These are phyloP conservation scores for Chaunax sp. DNA, from an alignment of 2,797 vertebrate genomes.

Conservation along the genomic window DNA sequence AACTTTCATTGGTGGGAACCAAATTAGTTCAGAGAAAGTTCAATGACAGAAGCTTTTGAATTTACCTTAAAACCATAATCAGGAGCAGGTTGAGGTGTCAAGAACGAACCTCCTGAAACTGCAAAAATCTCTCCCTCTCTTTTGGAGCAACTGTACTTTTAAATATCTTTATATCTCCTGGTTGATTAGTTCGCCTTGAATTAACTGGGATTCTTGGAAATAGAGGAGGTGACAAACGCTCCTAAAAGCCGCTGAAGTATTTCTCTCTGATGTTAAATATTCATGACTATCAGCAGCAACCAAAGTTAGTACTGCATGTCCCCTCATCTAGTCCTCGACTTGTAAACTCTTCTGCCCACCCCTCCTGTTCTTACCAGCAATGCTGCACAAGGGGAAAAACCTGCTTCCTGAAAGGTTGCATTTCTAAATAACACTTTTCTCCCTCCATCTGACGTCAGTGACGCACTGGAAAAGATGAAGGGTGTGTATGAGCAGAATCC, in stretches of 20 bases:
- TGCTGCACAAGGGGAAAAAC: conserved; percentile 6
- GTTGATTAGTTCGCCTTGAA: background rate
- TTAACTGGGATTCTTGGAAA: background rate
- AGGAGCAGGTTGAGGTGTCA: background rate
- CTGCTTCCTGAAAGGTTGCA: conserved; percentile 31
- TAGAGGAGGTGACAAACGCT: background rate
- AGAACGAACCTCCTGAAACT: background rate
- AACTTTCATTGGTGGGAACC: background rate
- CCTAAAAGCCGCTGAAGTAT: background rate
- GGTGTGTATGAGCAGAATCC: conserved; percentile 94
- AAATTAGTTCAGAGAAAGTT: background rate
- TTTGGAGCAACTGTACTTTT: background rate
- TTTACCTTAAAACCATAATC: background rate
- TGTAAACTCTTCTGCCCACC: background rate
- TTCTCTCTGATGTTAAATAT: background rate
- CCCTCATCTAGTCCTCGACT: background rate
- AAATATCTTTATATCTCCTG: background rate
- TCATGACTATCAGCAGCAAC: background rate
- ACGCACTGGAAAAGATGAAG: conserved; percentile 97
- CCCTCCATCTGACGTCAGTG: conserved; percentile 76
- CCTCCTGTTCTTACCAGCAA: conserved; percentile 26
- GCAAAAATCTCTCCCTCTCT: no score
- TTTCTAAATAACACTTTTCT: conserved; percentile 20
- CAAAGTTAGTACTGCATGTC: background rate
- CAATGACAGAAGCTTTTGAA: background rate